Conservation (phyloP, 2,888 invertebrate species). For the Drosophila mettleri region DNA sequence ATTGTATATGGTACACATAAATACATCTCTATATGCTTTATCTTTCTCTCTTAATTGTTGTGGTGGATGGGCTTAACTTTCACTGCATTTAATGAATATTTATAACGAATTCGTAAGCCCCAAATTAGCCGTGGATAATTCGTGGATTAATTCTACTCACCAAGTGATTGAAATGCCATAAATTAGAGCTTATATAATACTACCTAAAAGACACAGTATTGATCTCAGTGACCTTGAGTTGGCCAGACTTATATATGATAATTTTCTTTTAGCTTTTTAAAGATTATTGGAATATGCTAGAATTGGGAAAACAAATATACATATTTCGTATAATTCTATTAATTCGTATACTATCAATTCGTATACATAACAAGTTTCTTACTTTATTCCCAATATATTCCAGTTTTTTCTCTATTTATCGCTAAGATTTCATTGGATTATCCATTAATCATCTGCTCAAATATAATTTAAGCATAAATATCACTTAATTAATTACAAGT, state of each 20-base stretch:
- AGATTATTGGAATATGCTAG: too few species aligned
- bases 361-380: too few species aligned
- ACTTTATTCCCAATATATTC: not conserved
- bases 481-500: slow-evolving; percentile 8
- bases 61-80: slow-evolving; percentile 5
- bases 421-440: not conserved
- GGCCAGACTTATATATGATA: too few species aligned
- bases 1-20: slow-evolving; percentile 3
- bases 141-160: not conserved
- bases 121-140: not conserved
- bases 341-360: too few species aligned
- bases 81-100: slow-evolving; percentile 8
- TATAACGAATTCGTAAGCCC: not conserved
- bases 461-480: not conserved
- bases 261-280: too few species aligned
- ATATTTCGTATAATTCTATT: too few species aligned
- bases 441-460: not conserved
- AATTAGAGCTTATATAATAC: not conserved
- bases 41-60: slow-evolving; percentile 16
- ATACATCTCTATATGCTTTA: not conserved
- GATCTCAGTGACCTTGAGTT: too few species aligned
- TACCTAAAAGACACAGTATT: too few species aligned
- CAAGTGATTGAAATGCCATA: not conserved
- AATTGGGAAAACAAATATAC: too few species aligned
- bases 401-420: not conserved